Evolutionary conservation across 2,113 vertebrate species (phyloP), one percentile per base, ranked within the genome.

Genomic region (Rhipidura dahli): DNA sequence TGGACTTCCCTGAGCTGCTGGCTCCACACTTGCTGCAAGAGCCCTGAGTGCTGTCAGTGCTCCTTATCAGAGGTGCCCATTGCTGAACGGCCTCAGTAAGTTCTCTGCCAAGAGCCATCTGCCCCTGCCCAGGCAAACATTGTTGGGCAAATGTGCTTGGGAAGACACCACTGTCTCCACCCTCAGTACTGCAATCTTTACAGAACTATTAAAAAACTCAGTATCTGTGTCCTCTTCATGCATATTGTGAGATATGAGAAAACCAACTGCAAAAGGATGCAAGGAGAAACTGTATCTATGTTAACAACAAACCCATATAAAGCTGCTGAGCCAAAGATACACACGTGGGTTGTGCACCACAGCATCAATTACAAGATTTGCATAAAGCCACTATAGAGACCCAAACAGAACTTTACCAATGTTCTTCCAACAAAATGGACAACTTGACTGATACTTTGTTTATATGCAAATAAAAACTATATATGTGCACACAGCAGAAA

Each of bases 251-350:
- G 51, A 40, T 6, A 39, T 1, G 4, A 82, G 31, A 70, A 82
- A 85, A 49, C 6, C 15, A 75, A 22, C 4, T 65, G 69, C 53
- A 61, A 53, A 24, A 50, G 37, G 23, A 90, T 2, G 2, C 23
- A 40, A 0, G 8, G 9, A 53, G n/a, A 83, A 60, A n/a, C 12
- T 2, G 0, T 9, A 27, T 15, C 49, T 22, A 4, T 24, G 7
- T 19, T 56, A 64, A 35, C 17, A 59, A 53, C 92, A 66, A 50
- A 13, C 2, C 0, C 3, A 0, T 23, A 54, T 27, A 18, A 47
- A 47, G 13, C 37, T 80, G 57, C 56, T 56, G 57, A 78, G 45
- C 16, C 40, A 27, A 39, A 75, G 33, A 65, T 20, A 72, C 2
- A 17, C 11, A 16, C 2, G 12, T 4, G 16, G 19, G 16, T n/a